Evolutionary conservation across 2,888 invertebrate genomes (phyloP), one percentile per base, ranked within the genome.

Genomic region (Heliothis peltigera): DNA sequence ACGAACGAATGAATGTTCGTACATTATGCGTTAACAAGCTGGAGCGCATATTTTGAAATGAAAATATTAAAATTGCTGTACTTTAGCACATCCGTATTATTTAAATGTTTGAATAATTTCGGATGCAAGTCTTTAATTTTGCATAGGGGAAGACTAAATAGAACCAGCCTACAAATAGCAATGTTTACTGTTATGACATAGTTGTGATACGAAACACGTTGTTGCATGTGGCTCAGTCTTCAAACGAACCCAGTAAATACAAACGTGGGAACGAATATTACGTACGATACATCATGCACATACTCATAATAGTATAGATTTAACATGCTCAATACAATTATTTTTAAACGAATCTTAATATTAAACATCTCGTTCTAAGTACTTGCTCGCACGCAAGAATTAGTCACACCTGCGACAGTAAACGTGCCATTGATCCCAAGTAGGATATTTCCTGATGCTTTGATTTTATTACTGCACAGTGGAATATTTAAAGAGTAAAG

Each of bases 321-420:
- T 70, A 64, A 72, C 60, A 76, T 72, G 66, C 60, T 66, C 51
- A 72, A n/a, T 63, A 60, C 42, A 74, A 77, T 68, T 77, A 68
- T 57, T 67, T 63, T 52, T 49, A 59, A 32, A 67, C 15, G 32
- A 71, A 77, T 66, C 67, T 66, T 55, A 54, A 76, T 58, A 60
- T 66, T 59, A 53, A 72, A 70, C 51, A 65, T 65, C 63, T 71
- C 63, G 69, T 77, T 75, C 59, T 61, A 63, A 75, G 71, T 70
- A 73, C 67, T 70, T 44, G 64, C 69, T 75, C 77, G 77, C 81
- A 82, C 79, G 79, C 77, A 71, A 75, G 81, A 75, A 85, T 89
- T 88, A 84, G 87, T 87, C 88, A 89, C 87, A 89, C 87, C 83
- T 85, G 82, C 79, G 80, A 82, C 77, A 73, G 70, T 86, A 81